Evolutionary conservation across 2,113 vertebrate genomes (phyloP).

Genomic region (Gobio gobio): DNA sequence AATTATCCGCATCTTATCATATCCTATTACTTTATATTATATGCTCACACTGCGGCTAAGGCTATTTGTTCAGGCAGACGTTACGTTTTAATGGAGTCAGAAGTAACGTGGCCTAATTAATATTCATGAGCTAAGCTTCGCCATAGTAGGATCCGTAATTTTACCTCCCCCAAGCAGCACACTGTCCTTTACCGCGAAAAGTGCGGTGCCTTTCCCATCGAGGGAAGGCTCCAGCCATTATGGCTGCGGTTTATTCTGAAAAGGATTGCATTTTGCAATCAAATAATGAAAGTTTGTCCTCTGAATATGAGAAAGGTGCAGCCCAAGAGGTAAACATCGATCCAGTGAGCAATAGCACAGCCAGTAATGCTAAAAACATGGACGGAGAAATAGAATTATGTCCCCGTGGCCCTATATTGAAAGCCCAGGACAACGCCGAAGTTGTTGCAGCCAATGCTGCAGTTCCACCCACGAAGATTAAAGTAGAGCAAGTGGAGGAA

Average conservation of each 20-base stretch:
- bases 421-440: constrained; percentile 49
- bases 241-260: constrained; percentile 63
- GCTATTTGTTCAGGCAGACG: neutral
- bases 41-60: neutral
- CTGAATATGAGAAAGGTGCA: constrained; percentile 12
- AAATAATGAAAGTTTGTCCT: constrained; percentile 18
- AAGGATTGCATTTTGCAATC: constrained; percentile 22
- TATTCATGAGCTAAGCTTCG: constrained; percentile 3
- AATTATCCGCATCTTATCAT: neutral
- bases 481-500: constrained; percentile 58
- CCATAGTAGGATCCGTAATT: constrained; percentile 38
- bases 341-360: neutral
- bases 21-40: neutral
- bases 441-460: constrained; percentile 15
- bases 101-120: neutral
- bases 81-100: neutral
- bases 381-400: constrained; percentile 11
- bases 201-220: constrained; percentile 21
- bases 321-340: neutral
- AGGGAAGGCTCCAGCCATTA: constrained; percentile 38
- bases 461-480: constrained; percentile 39
- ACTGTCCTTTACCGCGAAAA: constrained; percentile 51
- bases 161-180: constrained; percentile 15
- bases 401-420: neutral
- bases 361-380: constrained; percentile 14